These are phyloP conservation scores for Lepilemur septentrionalis DNA, from an alignment of 2,797 vertebrate species.

Conservation along the genomic window DNA sequence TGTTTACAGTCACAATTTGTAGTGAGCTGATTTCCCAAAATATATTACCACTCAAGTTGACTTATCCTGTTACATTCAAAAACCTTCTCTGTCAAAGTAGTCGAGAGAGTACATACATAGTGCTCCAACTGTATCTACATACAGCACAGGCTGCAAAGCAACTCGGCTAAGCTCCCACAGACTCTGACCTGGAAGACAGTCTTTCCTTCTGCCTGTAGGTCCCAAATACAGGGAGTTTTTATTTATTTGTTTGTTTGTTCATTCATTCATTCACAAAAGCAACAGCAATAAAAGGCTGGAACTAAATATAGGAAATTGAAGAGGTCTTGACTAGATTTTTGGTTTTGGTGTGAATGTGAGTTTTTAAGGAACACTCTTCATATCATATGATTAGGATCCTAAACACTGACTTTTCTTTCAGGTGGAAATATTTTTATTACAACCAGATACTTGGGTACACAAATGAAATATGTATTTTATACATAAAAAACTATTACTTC, in stretches of 20 bases:
- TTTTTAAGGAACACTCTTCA: conserved; percentile 10
- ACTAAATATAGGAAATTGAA: background rate
- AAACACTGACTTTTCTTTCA: background rate
- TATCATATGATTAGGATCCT: background rate
- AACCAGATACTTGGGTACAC: background rate
- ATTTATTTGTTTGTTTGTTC: too few relatives aligned
- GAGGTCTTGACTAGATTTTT: background rate
- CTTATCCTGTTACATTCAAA: too few relatives aligned
- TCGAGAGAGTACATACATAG: too few relatives aligned
- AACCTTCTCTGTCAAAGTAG: too few relatives aligned
- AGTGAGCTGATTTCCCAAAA: too few relatives aligned
- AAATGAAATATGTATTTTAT: background rate
- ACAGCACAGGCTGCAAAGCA: background rate
- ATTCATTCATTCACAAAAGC: background rate
- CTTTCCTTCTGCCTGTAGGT: background rate
- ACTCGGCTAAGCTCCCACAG: background rate
- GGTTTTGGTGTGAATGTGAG: background rate
- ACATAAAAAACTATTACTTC: conserved; percentile 23
- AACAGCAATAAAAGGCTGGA: background rate
- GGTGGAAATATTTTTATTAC: conserved; percentile 19
- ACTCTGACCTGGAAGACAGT: background rate
- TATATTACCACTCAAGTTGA: too few relatives aligned
- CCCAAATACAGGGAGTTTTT: background rate
- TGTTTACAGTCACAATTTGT: too few relatives aligned
- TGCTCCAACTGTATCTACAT: too few relatives aligned